These are phyloP conservation scores for Pseudocheirus occidentalis DNA, from an alignment of 2,797 vertebrate species.

Conservation along the genomic window DNA sequence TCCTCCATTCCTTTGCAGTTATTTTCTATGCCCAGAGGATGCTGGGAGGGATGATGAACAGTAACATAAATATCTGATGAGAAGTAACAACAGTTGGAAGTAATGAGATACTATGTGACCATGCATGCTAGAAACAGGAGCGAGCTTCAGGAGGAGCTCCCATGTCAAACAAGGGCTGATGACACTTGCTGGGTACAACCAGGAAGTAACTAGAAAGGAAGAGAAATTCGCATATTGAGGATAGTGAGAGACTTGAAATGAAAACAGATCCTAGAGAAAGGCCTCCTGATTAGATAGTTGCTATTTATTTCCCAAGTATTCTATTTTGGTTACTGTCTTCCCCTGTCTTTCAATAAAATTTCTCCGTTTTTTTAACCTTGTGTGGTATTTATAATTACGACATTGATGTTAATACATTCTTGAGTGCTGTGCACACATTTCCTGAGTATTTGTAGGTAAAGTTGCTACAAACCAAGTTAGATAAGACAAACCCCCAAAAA, in stretches of 20 bases:
- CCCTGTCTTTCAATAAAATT: background rate
- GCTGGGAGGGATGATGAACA: background rate
- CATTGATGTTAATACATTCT: background rate
- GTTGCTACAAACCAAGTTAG: background rate
- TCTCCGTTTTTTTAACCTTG: background rate
- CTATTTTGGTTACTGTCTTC: background rate
- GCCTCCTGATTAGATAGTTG: background rate
- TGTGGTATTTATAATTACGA: background rate
- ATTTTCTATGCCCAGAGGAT: background rate
- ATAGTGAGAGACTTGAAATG: background rate
- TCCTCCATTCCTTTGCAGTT: background rate
- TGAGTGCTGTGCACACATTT: background rate
- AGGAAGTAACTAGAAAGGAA: background rate
- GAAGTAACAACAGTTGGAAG: background rate
- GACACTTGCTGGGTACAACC: background rate
- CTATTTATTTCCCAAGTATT: background rate
- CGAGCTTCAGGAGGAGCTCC: background rate
- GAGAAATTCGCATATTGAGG: background rate
- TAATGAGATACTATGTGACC: background rate
- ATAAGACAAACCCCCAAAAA: no score
- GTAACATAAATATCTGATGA: background rate
- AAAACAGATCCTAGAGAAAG: background rate
- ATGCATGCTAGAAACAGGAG: background rate
- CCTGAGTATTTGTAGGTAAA: background rate
- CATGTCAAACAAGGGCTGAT: background rate